Conservation (phyloP, 2,888 invertebrate genomes). For the Drepanosiphum platanoidis region DNA sequence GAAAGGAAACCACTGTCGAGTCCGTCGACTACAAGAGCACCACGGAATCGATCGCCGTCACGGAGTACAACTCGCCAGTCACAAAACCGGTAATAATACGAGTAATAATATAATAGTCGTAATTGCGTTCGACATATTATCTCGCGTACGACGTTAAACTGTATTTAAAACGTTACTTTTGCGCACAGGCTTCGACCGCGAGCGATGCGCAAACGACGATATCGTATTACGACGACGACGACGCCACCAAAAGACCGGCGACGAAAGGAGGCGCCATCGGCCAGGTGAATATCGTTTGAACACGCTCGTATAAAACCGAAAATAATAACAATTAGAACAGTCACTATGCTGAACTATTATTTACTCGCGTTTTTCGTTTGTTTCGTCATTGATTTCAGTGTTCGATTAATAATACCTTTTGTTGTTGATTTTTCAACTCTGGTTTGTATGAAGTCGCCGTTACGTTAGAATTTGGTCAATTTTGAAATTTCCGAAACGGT, state of each 20-base stretch:
- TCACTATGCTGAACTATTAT: no score
- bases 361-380: no score
- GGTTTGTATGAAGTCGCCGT: no score
- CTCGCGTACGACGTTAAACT: not conserved
- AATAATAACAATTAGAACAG: no score
- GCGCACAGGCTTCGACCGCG: not conserved
- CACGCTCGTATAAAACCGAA: not conserved
- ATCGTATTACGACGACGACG: not conserved
- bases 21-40: not conserved
- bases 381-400: no score
- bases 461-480: no score
- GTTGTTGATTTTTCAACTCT: no score
- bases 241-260: not conserved
- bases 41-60: not conserved
- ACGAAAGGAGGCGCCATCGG: not conserved
- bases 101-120: no score
- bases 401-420: no score
- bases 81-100: constrained; percentile 7
- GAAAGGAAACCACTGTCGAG: constrained; percentile 23
- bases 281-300: not conserved
- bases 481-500: no score
- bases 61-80: constrained; percentile 2
- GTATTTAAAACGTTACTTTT: not conserved
- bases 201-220: constrained; percentile 10
- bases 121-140: not conserved